phyloP scores from a whole-genome alignment of 1,140 invertebrate genomes.

The Brachionus rotundiformis region DNA sequence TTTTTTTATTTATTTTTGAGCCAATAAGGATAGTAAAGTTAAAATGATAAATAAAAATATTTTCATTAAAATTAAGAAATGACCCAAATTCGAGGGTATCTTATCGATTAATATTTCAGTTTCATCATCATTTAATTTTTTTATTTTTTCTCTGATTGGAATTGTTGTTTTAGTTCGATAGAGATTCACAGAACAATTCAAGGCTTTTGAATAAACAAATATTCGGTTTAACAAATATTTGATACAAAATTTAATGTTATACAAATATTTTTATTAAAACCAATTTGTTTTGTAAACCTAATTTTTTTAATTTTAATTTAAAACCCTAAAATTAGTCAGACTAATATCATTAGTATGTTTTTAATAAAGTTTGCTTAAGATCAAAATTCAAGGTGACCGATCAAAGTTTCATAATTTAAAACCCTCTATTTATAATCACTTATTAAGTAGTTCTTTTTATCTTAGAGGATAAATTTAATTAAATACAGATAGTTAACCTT shows the following conservation, averaged over 20 bases:
- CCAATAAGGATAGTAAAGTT: background rate
- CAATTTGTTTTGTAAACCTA: constrained; percentile 15
- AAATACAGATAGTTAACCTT: background rate
- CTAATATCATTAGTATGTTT: constrained; percentile 3
- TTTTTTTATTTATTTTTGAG: background rate
- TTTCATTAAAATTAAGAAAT: background rate
- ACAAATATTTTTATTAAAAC: constrained; percentile 11
- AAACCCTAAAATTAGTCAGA: constrained; percentile 1
- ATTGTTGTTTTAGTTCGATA: background rate
- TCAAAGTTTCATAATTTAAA: background rate
- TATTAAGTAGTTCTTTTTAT: background rate
- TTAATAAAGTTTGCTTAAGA: background rate
- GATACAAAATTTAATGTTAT: constrained; percentile 5
- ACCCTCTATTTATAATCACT: background rate
- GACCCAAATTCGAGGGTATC: background rate
- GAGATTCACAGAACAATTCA: background rate
- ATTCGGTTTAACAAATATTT: constrained; percentile 16
- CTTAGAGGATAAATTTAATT: background rate
- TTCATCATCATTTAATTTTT: background rate
- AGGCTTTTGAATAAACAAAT: constrained; percentile 9
- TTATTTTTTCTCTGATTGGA: background rate
- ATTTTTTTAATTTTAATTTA: background rate
- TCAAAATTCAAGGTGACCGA: background rate
- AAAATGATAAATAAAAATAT: background rate
- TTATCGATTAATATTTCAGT: background rate